A percentile compares a stretch with the other conserved stretches of the same genome.
phyloP scores from a whole-genome alignment of 2,797 vertebrate species.

The Gymnoscopelus braueri region DNA sequence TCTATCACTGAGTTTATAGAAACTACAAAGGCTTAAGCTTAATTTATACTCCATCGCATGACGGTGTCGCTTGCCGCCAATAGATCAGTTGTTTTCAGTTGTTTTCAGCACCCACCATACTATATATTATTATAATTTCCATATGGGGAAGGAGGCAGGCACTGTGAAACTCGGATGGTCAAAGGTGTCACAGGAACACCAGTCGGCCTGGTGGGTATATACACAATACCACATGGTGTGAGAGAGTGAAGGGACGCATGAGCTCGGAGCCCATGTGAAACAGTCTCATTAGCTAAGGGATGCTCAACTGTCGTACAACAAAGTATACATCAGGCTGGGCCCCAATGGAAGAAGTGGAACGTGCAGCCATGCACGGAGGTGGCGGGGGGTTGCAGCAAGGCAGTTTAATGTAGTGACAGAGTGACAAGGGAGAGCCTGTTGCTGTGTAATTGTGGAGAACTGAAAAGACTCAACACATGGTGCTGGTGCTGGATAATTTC shows the following conservation, averaged over 20 bases:
- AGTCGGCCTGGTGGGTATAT: constrained; percentile 24
- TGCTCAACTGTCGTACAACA: no score
- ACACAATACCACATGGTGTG: constrained; percentile 2
- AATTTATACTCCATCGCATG: no score
- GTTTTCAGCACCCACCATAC: constrained; percentile 13
- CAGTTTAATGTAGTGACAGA: constrained; percentile 15
- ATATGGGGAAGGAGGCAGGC: constrained; percentile 48
- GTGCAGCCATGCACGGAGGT: constrained; percentile 36
- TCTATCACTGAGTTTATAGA: background rate
- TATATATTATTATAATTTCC: background rate
- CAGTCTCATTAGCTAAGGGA: constrained; percentile 51
- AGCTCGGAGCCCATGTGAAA: constrained; percentile 51
- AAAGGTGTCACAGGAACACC: constrained; percentile 44
- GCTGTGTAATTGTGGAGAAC: constrained; percentile 59
- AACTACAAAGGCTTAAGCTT: constrained; percentile 4
- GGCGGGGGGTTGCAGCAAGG: constrained; percentile 22
- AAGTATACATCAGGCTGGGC: constrained; percentile 7
- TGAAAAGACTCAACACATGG: constrained; percentile 49
- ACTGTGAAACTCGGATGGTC: constrained; percentile 32
- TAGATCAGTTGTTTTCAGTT: constrained; percentile 21
- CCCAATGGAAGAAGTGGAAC: constrained; percentile 56
- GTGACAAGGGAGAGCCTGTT: constrained; percentile 37
- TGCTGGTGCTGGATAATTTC: constrained; percentile 41
- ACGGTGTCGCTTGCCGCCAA: no score
- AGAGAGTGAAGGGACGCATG: constrained; percentile 2